A percentile compares a stretch with the other conserved stretches of the same genome.
Evolutionary conservation across 2,113 vertebrate species (phyloP).

Genomic region (Anas platyrhynchos): DNA sequence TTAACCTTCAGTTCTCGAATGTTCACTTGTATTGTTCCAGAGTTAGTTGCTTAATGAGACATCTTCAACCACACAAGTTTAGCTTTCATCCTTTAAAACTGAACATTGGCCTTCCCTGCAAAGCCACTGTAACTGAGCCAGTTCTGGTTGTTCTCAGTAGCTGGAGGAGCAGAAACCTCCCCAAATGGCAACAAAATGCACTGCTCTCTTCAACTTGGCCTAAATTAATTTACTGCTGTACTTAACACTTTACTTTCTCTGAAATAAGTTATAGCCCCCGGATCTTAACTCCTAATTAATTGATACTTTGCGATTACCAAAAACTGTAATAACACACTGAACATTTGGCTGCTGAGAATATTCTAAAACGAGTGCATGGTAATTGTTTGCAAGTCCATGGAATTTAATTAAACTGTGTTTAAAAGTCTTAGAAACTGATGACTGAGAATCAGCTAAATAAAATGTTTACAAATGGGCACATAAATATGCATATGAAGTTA

Average conservation of each 20-base stretch:
- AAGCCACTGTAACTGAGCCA: fast-evolving
- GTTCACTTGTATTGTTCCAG: not conserved
- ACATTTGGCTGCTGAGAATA: not conserved
- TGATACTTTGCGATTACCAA: not conserved
- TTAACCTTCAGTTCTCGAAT: not conserved
- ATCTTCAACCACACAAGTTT: not conserved
- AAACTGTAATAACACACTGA: not conserved
- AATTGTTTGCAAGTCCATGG: constrained; percentile 18
- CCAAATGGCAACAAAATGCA: not conserved
- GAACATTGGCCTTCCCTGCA: fast-evolving
- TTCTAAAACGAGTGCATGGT: not conserved
- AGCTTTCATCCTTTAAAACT: not conserved
- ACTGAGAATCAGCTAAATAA: constrained; percentile 50
- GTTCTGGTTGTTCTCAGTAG: not conserved
- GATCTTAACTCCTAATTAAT: constrained; percentile 4
- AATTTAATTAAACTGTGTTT: constrained; percentile 61
- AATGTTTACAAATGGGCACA: constrained; percentile 45
- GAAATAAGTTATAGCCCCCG: not conserved
- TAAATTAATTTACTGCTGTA: not conserved
- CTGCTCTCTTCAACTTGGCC: not conserved
- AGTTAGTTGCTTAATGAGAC: not conserved
- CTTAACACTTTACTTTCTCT: not conserved
- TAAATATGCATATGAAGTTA: constrained; percentile 1
- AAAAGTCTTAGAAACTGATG: constrained; percentile 20
- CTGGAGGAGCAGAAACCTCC: not conserved